Conservation (phyloP, 1,140 invertebrate species). For the Pseudomyrmex pallidus region DNA sequence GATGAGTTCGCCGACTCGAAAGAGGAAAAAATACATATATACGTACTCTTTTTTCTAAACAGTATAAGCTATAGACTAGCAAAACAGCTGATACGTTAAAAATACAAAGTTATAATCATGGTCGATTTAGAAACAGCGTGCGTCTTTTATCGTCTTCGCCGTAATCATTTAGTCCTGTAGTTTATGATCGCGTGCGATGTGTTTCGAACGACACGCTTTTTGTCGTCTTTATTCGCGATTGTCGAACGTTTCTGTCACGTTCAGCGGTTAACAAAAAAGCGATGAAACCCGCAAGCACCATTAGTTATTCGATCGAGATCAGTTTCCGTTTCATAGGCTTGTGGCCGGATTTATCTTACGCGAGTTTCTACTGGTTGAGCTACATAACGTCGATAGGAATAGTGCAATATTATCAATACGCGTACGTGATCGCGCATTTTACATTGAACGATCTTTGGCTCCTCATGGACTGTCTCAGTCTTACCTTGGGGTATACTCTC, state of each 20-base stretch:
- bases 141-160: background rate
- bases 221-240: background rate
- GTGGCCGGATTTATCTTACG: conserved; percentile 48
- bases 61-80: background rate
- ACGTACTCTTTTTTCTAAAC: background rate
- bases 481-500: conserved; percentile 43
- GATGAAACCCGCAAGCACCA: conserved; percentile 33
- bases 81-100: background rate
- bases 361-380: conserved; percentile 16
- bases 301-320: conserved; percentile 25
- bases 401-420: conserved; percentile 47
- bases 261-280: background rate
- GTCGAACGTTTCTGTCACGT: background rate
- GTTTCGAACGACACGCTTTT: background rate
- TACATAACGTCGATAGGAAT: conserved; percentile 19
- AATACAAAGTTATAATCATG: conserved; percentile 16
- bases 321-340: conserved; percentile 54
- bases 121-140: background rate
- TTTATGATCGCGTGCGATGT: background rate
- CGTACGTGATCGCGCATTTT: conserved; percentile 17
- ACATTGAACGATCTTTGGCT: conserved; percentile 11
- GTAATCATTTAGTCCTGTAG: conserved; percentile 1
- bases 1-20: too few relatives aligned
- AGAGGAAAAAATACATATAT: background rate
- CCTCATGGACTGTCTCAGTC: conserved; percentile 38